Base-by-base conservation (phyloP, 2,888 invertebrate genomes). In the Thymelicus acteon region DNA sequence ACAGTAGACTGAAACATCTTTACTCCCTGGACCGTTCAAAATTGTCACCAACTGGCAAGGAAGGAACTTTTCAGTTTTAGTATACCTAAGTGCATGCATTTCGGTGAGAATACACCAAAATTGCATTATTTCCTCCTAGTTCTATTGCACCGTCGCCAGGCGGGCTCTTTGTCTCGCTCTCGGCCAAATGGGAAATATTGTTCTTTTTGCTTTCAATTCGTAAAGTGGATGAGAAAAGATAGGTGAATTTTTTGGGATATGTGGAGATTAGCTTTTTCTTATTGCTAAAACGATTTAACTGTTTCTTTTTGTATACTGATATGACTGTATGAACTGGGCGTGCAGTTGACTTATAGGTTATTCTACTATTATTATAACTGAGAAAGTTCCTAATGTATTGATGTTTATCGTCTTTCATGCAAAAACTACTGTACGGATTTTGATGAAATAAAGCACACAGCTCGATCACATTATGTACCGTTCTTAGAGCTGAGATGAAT, bases 161-260 rank as follows among this genome's bases (percentile, higher is more conserved):
- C 49, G 10, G 63, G 62, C 37, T 48, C 64, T 64, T 64, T 54
- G 64, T 65, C 52, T 65, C 64, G 64, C n/a, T n/a, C n/a, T n/a
- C n/a, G n/a, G 40, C 40, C 64, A 54, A 65, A 54, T 44, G 54
- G 54, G 44, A 52, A 54, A 54, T 64, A 52, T 65, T 44, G 52
- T 54, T 65, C 64, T 52, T 65, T 65, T 65, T 65, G 37, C 40
- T 40, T 19, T 19, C n/a, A 60, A 40, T 60, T 40, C 15, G 40
- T 19, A 40, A 40, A 60, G 60, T 60, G 60, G 19, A 52, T 54
- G 64, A 44, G 15, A 39, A 47, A 62, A 39, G 52, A 54, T 65
- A n/a, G 19, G 19, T 44, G 44, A 12, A 24, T 61, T 61, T 61
- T 44, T 61, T 15, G 60, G 37, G 57, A 57, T 57, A 57, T 31